Evolutionary conservation across 1,140 invertebrate genomes (phyloP).

Genomic region (Cherax destructor): DNA sequence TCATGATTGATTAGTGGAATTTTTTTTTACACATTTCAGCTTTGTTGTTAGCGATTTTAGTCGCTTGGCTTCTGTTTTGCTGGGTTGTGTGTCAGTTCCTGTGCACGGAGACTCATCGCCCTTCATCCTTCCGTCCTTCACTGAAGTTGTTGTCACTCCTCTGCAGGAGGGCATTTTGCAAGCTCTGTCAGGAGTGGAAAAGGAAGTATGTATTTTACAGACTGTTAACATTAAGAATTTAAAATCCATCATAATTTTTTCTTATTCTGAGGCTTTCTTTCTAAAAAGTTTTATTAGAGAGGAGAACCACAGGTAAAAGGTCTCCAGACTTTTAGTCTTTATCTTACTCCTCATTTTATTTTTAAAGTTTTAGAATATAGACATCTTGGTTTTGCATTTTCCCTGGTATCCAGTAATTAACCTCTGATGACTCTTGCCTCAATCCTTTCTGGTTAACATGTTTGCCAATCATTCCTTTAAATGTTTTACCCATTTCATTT

Average conservation of each 20-base stretch:
- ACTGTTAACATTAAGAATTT: neutral
- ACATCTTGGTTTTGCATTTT: no score
- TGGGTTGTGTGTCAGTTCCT: constrained; percentile 86
- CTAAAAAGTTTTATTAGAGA: no score
- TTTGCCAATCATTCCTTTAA: no score
- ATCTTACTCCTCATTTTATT: no score
- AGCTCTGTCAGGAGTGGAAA: constrained; percentile 87
- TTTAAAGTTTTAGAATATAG: no score
- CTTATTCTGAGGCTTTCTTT: neutral
- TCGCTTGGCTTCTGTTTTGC: constrained; percentile 86
- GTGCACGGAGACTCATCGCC: constrained; percentile 88
- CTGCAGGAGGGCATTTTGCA: constrained; percentile 89
- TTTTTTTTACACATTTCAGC: constrained; percentile 74
- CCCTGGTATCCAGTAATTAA: no score
- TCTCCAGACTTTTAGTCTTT: no score
- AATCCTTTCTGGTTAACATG: no score
- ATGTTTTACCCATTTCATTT: no score
- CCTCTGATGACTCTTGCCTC: no score
- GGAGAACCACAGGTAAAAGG: no score
- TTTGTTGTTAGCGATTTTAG: constrained; percentile 87
- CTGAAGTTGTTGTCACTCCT: constrained; percentile 86
- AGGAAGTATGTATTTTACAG: constrained; percentile 76
- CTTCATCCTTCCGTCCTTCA: constrained; percentile 84
- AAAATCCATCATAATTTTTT: neutral
- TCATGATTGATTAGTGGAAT: no score